Evolutionary conservation across 2,888 invertebrate genomes (phyloP).

Genomic region (Nomada fabriciana): DNA sequence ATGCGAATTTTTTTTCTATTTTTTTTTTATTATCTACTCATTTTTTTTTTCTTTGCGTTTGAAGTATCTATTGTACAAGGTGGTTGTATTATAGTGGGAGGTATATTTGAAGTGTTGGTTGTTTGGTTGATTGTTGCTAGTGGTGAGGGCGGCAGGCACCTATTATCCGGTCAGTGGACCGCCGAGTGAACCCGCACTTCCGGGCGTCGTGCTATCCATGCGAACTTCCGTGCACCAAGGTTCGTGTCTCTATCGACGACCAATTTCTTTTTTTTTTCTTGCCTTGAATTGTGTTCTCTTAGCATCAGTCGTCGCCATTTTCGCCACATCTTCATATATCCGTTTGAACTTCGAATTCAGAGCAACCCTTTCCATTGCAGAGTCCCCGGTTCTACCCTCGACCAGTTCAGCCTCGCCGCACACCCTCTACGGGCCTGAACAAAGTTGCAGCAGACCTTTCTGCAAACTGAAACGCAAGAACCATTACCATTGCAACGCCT

Average conservation of each 20-base stretch:
- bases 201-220: constrained; percentile 85
- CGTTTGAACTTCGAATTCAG: neutral
- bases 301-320: constrained; percentile 22
- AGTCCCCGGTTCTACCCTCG: constrained; percentile 73
- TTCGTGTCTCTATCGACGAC: constrained; percentile 81
- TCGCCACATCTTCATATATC: too few relatives aligned
- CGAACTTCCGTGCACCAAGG: constrained; percentile 85
- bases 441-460: constrained; percentile 90
- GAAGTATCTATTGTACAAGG: constrained; percentile 67
- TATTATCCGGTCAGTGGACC: constrained; percentile 93
- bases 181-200: constrained; percentile 87
- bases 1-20: constrained; percentile 30
- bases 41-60: constrained; percentile 37
- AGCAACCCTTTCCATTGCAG: constrained; percentile 79
- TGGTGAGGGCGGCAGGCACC: constrained; percentile 96
- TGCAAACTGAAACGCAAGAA: constrained; percentile 92
- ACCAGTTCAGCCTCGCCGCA: constrained; percentile 82
- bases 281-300: constrained; percentile 66
- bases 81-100: constrained; percentile 80
- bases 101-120: constrained; percentile 85
- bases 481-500: constrained; percentile 92
- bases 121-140: constrained; percentile 88
- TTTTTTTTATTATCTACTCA: constrained; percentile 15
- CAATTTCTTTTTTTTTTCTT: constrained; percentile 73
- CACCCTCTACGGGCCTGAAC: constrained; percentile 87